Percentiles rank a stretch among this genome's conserved stretches.
phyloP scores from a whole-genome alignment of 2,888 invertebrate genomes.

The Hermaeophaga mercurialis region DNA sequence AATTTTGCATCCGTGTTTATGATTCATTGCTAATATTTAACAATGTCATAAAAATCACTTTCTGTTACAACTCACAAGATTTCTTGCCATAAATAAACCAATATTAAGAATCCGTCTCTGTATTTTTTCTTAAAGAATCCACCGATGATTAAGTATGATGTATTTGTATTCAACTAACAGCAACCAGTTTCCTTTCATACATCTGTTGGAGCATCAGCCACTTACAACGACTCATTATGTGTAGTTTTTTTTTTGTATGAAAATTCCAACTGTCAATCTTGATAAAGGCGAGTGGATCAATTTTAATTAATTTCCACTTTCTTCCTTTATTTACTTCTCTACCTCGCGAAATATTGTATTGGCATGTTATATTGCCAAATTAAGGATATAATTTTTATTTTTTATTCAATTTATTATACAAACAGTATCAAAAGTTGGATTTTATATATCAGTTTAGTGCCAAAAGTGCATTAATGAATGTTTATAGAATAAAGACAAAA shows the following conservation, averaged over 20 bases:
- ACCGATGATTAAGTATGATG: constrained; percentile 21
- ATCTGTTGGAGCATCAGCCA: constrained; percentile 23
- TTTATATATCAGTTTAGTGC: too few species aligned
- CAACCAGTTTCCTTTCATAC: constrained; percentile 25
- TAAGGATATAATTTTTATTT: too few species aligned
- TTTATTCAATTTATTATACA: too few species aligned
- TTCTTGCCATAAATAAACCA: too few species aligned
- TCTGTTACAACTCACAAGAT: too few species aligned
- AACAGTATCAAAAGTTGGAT: too few species aligned
- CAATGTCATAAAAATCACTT: too few species aligned
- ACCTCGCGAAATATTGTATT: background rate
- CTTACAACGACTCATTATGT: constrained; percentile 20
- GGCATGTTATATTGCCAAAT: background rate
- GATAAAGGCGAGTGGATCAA: constrained; percentile 23
- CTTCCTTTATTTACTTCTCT: background rate
- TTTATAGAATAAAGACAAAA: too few species aligned
- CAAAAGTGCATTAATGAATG: too few species aligned
- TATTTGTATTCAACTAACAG: constrained; percentile 16
- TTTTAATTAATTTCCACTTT: constrained; percentile 24
- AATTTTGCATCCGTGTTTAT: too few species aligned
- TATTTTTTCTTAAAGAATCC: constrained; percentile 1
- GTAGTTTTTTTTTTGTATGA: constrained; percentile 10
- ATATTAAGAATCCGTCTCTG: constrained; percentile 10
- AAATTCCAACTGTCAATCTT: constrained; percentile 22
- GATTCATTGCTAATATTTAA: too few species aligned